Conservation (phyloP, 2,888 invertebrate species). For the Harpalus rufipes region DNA sequence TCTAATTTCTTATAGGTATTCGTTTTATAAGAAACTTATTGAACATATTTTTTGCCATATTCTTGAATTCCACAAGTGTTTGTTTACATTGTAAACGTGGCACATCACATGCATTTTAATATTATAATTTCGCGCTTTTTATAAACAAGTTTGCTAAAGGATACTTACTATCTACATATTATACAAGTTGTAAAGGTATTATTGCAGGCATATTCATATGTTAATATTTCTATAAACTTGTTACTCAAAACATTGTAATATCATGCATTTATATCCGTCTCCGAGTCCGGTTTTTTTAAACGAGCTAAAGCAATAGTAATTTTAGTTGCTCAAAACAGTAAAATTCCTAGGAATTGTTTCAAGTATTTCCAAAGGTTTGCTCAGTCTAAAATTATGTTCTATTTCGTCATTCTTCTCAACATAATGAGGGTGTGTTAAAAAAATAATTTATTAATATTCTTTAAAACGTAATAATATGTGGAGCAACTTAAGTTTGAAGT, state of each 20-base stretch:
- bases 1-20: too few species aligned
- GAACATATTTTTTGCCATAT: background rate
- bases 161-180: background rate
- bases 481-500: too few species aligned
- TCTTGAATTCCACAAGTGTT: background rate
- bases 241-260: background rate
- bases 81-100: conserved; percentile 1
- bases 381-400: too few species aligned
- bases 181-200: background rate
- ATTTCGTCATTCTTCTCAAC: too few species aligned
- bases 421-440: too few species aligned
- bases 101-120: background rate
- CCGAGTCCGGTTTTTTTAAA: background rate
- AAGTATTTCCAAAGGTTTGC: background rate
- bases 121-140: conserved; percentile 1
- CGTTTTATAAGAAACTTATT: background rate
- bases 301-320: background rate
- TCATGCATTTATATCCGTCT: background rate
- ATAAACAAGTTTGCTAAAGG: background rate
- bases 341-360: background rate
- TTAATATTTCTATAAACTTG: background rate
- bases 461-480: too few species aligned
- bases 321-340: background rate
- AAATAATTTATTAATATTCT: too few species aligned
- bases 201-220: background rate